Conservation (phyloP, 2,888 invertebrate species). For the Rhingia rostrata region DNA sequence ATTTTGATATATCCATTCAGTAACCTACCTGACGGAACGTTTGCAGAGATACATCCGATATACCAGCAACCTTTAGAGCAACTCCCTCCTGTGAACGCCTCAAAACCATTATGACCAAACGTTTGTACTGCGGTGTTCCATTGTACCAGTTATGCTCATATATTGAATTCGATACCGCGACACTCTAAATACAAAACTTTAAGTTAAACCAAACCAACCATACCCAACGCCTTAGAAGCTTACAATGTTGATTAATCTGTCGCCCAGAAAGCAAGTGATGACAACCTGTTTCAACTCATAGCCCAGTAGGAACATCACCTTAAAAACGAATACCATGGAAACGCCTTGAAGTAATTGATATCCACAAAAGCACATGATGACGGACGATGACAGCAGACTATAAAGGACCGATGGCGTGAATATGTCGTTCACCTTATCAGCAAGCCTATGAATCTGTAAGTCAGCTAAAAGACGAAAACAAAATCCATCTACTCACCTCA, state of each 20-base stretch:
- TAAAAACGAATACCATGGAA: slow-evolving; percentile 31
- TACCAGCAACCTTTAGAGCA: slow-evolving; percentile 62
- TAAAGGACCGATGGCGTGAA: slow-evolving; percentile 72
- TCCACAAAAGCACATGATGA: slow-evolving; percentile 71
- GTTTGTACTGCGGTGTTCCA: slow-evolving; percentile 66
- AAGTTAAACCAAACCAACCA: background rate
- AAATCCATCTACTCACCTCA: slow-evolving; percentile 7
- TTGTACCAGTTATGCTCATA: slow-evolving; percentile 74
- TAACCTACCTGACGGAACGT: slow-evolving; percentile 63
- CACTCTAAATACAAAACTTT: slow-evolving; percentile 36
- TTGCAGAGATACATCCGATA: slow-evolving; percentile 65
- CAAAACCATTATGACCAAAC: slow-evolving; percentile 59
- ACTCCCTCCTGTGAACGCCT: slow-evolving; percentile 53
- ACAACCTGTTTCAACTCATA: slow-evolving; percentile 75
- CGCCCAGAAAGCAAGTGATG: slow-evolving; percentile 74
- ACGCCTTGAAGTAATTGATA: slow-evolving; percentile 73
- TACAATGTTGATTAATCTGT: slow-evolving; percentile 70
- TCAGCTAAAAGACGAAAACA: background rate
- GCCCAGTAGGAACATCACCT: slow-evolving; percentile 45
- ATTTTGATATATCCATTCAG: background rate
- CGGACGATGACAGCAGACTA: slow-evolving; percentile 72
- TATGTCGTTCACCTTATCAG: slow-evolving; percentile 63
- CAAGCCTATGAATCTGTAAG: slow-evolving; percentile 56
- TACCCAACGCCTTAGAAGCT: background rate
- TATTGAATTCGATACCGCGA: slow-evolving; percentile 52